Evolutionary conservation across 2,113 vertebrate species (phyloP).

Genomic region (Sturnus vulgaris): DNA sequence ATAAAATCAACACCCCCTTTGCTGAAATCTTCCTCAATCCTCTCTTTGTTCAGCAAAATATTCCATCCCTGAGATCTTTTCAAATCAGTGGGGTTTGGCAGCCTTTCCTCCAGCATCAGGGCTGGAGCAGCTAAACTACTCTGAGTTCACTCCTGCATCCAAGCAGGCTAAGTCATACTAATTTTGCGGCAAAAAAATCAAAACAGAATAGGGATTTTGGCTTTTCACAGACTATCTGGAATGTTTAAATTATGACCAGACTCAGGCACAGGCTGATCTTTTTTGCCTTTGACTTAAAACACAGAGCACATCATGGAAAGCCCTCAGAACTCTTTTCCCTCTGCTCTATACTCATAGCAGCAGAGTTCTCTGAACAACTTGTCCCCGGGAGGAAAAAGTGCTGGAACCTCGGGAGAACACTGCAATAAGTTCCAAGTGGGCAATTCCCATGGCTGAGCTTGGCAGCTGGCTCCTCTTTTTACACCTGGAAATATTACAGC

Average conservation of each 20-base stretch:
- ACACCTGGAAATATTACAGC: neutral
- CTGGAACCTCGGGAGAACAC: neutral
- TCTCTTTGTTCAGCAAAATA: neutral
- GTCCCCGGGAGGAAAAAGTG: neutral
- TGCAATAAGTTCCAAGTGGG: neutral
- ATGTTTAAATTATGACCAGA: neutral
- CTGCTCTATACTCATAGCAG: fast-evolving
- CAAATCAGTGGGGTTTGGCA: neutral
- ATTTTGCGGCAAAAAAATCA: neutral
- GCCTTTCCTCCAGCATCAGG: neutral
- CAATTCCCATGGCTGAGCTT: neutral
- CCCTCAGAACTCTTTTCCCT: neutral
- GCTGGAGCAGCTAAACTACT: neutral
- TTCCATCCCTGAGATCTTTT: neutral
- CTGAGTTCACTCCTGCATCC: neutral
- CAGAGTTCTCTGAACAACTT: neutral
- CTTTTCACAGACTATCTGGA: neutral
- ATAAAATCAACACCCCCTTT: neutral
- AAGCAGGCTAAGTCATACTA: neutral
- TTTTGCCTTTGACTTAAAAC: neutral
- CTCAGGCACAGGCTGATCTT: neutral
- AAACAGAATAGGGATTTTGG: neutral
- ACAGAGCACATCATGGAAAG: neutral
- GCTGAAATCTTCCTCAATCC: neutral
- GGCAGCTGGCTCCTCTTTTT: neutral